Percentiles rank a stretch among this genome's conserved stretches.
Evolutionary conservation across 2,888 invertebrate genomes (phyloP).

Genomic region (Catocala fraxini): DNA sequence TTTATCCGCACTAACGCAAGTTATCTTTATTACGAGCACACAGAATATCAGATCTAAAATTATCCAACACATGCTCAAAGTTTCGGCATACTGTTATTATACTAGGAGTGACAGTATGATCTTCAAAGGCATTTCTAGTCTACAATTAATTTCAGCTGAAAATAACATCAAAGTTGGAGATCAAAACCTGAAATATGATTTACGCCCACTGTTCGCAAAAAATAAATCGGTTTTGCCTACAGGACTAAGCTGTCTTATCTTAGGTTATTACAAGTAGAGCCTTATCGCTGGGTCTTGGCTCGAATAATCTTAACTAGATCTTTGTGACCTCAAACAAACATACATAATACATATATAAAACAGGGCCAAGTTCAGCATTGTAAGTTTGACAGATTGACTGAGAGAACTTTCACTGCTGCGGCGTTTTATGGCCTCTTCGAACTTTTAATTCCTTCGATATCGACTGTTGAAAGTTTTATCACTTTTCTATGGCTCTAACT

Average conservation of each 20-base stretch:
- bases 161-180: too few relatives aligned
- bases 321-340: conserved; percentile 23
- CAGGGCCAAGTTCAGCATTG: conserved; percentile 13
- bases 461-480: conserved; percentile 38
- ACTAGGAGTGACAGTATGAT: too few relatives aligned
- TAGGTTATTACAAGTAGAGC: conserved; percentile 13
- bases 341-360: neutral
- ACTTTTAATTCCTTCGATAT: conserved; percentile 21
- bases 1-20: too few relatives aligned
- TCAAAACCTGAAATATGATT: too few relatives aligned
- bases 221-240: conserved; percentile 1
- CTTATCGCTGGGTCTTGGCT: conserved; percentile 23
- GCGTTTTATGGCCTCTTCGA: conserved; percentile 29
- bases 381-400: conserved; percentile 22
- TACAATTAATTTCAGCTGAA: too few relatives aligned
- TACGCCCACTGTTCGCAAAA: neutral
- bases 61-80: too few relatives aligned
- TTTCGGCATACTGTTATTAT: too few relatives aligned
- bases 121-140: too few relatives aligned
- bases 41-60: too few relatives aligned
- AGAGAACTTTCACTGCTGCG: conserved; percentile 30
- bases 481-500: conserved; percentile 16
- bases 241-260: conserved; percentile 19
- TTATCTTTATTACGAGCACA: too few relatives aligned
- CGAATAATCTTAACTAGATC: conserved; percentile 16